Percentiles rank a stretch among this genome's conserved stretches.
phyloP scores from a whole-genome alignment of 2,888 invertebrate species.

The Dasypolia templi region DNA sequence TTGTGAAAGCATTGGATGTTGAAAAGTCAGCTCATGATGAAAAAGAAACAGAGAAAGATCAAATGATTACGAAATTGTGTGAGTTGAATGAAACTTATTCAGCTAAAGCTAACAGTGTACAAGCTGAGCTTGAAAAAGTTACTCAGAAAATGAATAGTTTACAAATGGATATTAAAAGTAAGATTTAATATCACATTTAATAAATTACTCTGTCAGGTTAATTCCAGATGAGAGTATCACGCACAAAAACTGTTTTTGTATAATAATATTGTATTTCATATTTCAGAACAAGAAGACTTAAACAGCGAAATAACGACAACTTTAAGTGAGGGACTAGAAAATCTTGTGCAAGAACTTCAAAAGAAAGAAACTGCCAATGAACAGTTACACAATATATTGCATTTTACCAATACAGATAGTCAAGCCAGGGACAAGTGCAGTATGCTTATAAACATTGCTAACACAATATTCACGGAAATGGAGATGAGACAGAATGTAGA shows the following conservation, averaged over 20 bases:
- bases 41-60: constrained; percentile 67
- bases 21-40: constrained; percentile 70
- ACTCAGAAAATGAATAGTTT: constrained; percentile 64
- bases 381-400: constrained; percentile 66
- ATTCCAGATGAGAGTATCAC: not conserved
- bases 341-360: constrained; percentile 66
- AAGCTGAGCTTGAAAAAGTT: constrained; percentile 64
- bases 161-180: constrained; percentile 71
- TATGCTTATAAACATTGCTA: constrained; percentile 69
- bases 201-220: not conserved
- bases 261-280: constrained; percentile 5
- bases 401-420: constrained; percentile 35
- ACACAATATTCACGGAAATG: constrained; percentile 69
- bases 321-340: constrained; percentile 68
- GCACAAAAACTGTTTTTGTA: not conserved
- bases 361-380: constrained; percentile 63
- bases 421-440: constrained; percentile 64
- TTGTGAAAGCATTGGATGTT: constrained; percentile 58
- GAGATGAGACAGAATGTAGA: constrained; percentile 67
- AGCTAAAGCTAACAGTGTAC: constrained; percentile 57
- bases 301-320: constrained; percentile 59
- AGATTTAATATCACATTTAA: constrained; percentile 38
- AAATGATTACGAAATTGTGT: constrained; percentile 60
- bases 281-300: constrained; percentile 69
- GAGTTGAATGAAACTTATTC: constrained; percentile 63